Conservation (phyloP, 2,888 invertebrate genomes). For the Abrostola tripartita region DNA sequence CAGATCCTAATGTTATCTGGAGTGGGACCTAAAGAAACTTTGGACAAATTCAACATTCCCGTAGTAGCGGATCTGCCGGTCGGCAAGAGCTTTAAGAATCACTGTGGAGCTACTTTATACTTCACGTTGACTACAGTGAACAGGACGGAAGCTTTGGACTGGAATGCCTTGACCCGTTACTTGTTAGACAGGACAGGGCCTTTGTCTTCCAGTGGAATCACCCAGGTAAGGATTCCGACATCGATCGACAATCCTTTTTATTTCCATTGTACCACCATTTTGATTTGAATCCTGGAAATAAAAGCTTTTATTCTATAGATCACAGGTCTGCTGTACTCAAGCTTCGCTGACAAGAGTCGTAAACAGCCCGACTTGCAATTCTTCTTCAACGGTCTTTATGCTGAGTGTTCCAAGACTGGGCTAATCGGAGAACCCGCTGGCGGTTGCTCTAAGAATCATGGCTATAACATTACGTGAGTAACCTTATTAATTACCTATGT, state of each 20-base stretch:
- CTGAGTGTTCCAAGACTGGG: constrained; percentile 82
- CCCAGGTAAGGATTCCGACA: constrained; percentile 79
- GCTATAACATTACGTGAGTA: constrained; percentile 72
- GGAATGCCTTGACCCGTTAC: constrained; percentile 88
- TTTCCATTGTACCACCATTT: no score
- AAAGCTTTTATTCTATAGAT: constrained; percentile 59
- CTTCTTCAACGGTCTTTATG: constrained; percentile 90
- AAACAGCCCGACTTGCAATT: constrained; percentile 90
- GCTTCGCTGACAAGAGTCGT: constrained; percentile 83
- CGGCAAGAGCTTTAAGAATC: constrained; percentile 90
- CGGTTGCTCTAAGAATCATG: constrained; percentile 47
- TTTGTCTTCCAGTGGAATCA: constrained; percentile 89
- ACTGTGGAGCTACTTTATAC: constrained; percentile 88
- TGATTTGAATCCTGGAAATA: not conserved
- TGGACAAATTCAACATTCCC: constrained; percentile 84
- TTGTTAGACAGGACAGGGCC: constrained; percentile 87
- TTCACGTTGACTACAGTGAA: constrained; percentile 81
- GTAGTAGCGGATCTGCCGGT: constrained; percentile 89
- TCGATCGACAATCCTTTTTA: no score
- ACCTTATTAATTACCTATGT: no score
- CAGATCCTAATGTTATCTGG: constrained; percentile 90
- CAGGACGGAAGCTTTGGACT: constrained; percentile 86
- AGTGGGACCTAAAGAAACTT: constrained; percentile 87
- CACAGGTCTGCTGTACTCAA: constrained; percentile 89
- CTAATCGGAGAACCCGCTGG: constrained; percentile 71